Conservation (phyloP, 1,140 invertebrate genomes). For the Drosophila azteca region DNA sequence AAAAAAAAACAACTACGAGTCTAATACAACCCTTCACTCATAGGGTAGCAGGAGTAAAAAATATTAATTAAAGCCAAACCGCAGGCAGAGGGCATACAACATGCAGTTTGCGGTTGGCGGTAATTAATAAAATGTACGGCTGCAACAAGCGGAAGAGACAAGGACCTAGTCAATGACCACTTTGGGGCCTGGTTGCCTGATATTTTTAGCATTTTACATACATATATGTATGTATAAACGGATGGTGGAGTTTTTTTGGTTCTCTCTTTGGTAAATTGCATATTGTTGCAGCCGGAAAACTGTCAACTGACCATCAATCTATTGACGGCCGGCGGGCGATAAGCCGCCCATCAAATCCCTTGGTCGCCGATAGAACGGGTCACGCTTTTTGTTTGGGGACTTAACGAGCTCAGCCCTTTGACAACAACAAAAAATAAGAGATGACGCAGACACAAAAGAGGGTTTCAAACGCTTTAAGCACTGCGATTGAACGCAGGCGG, state of each 20-base stretch:
- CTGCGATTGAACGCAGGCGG: constrained; percentile 36
- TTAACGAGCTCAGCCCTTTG: constrained; percentile 66
- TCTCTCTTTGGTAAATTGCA: constrained; percentile 42
- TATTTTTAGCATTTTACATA: constrained; percentile 28
- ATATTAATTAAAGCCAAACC: constrained; percentile 78
- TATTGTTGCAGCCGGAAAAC: constrained; percentile 60
- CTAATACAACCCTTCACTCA: not conserved
- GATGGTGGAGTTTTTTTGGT: not conserved
- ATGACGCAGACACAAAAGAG: constrained; percentile 75
- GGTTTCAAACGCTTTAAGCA: constrained; percentile 66
- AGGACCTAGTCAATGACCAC: constrained; percentile 51
- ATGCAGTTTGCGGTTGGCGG: constrained; percentile 66
- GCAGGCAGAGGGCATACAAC: constrained; percentile 52
- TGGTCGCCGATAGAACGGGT: constrained; percentile 53
- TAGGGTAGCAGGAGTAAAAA: constrained; percentile 42
- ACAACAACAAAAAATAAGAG: constrained; percentile 45
- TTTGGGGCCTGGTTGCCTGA: constrained; percentile 41
- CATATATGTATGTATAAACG: constrained; percentile 27
- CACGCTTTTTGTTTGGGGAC: constrained; percentile 65
- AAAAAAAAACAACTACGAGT: not conserved
- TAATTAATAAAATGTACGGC: constrained; percentile 71
- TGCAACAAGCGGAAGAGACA: constrained; percentile 21
- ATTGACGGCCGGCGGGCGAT: constrained; percentile 62
- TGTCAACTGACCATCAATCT: constrained; percentile 80
- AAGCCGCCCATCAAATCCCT: constrained; percentile 67